Conservation (phyloP, 2,113 vertebrate genomes). For the Sylvia atricapilla region DNA sequence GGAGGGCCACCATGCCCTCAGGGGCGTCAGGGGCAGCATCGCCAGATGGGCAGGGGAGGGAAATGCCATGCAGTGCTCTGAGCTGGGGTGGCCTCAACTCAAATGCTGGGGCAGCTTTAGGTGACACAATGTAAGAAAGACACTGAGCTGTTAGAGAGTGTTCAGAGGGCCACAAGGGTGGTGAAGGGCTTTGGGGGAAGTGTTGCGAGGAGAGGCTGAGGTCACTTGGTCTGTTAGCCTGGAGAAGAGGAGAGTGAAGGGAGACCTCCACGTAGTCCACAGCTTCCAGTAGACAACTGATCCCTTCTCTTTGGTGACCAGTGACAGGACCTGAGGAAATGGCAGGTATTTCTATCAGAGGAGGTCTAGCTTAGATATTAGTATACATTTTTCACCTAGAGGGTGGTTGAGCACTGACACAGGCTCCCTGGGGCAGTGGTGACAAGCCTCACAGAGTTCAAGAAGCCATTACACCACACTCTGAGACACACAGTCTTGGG, state of each 20-base stretch:
- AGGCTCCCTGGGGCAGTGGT: background rate
- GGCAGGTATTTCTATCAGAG: background rate
- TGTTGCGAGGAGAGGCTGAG: fast-evolving
- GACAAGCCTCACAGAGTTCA: background rate
- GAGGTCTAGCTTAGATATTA: background rate
- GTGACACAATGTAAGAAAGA: fast-evolving
- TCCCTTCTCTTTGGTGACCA: background rate
- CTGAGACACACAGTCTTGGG: background rate
- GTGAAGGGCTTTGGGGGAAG: background rate
- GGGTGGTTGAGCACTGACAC: fast-evolving
- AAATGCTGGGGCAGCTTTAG: fast-evolving
- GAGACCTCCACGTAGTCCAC: background rate
- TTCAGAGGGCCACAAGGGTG: fast-evolving
- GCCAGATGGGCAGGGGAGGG: fast-evolving
- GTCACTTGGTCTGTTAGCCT: background rate
- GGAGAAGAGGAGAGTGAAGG: no score
- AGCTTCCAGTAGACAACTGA: background rate
- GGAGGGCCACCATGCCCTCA: fast-evolving
- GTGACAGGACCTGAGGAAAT: background rate
- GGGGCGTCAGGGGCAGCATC: fast-evolving
- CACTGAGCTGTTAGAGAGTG: no score
- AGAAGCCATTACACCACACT: background rate
- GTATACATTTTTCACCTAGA: background rate
- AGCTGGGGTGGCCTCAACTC: fast-evolving
- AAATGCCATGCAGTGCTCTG: background rate